phyloP scores from a whole-genome alignment of 2,888 invertebrate species.

The Schrankia costaestrigalis region DNA sequence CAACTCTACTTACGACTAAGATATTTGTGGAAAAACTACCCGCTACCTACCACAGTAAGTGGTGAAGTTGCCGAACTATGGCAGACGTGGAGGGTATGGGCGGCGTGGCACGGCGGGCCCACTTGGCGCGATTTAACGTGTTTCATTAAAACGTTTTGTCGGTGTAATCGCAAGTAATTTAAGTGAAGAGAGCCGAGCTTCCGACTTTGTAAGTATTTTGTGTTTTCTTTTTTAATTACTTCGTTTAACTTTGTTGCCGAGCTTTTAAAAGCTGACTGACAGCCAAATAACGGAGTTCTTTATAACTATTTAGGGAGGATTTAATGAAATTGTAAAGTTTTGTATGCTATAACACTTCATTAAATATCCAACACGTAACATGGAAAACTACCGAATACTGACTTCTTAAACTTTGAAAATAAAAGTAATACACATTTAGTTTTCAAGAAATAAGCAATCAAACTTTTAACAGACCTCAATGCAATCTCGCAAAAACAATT shows the following conservation, averaged over 20 bases:
- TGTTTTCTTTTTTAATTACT: slow-evolving; percentile 81
- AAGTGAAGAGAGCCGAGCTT: slow-evolving; percentile 79
- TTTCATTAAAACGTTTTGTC: slow-evolving; percentile 80
- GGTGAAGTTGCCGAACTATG: slow-evolving; percentile 71
- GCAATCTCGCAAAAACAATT: too few species aligned
- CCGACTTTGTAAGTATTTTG: slow-evolving; percentile 80
- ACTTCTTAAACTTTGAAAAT: too few species aligned
- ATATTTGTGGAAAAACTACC: slow-evolving; percentile 79
- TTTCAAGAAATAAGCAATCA: too few species aligned
- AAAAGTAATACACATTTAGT: too few species aligned
- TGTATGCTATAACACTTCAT: slow-evolving; percentile 54
- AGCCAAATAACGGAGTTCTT: slow-evolving; percentile 78
- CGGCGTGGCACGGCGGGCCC: slow-evolving; percentile 41
- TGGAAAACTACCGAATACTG: slow-evolving; percentile 7
- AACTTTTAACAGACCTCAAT: too few species aligned
- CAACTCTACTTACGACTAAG: slow-evolving; percentile 78
- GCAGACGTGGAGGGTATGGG: slow-evolving; percentile 43
- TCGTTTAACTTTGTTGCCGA: slow-evolving; percentile 79
- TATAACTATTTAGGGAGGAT: slow-evolving; percentile 74
- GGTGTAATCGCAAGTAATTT: slow-evolving; percentile 81
- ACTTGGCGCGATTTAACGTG: slow-evolving; percentile 78
- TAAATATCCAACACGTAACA: slow-evolving; percentile 45
- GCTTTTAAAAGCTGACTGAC: slow-evolving; percentile 79
- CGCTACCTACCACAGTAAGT: slow-evolving; percentile 71
- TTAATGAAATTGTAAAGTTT: slow-evolving; percentile 73